A percentile compares a stretch with the other conserved stretches of the same genome.
These are phyloP conservation scores for Himalopsyche phryganea DNA, from an alignment of 1,140 invertebrate species.

Conservation along the genomic window DNA sequence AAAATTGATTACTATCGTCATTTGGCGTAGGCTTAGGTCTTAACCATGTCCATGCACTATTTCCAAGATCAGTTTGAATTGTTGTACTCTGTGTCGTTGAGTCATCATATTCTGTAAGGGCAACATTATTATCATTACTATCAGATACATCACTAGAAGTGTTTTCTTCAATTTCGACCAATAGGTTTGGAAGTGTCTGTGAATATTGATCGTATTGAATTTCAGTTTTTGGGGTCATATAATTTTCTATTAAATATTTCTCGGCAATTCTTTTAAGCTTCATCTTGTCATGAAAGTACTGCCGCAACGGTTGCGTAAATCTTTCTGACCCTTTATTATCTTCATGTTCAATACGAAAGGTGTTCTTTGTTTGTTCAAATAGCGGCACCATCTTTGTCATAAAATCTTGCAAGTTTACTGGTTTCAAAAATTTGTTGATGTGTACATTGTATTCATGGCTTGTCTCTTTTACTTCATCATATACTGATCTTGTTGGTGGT, in stretches of 20 bases:
- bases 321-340: background rate
- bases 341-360: background rate
- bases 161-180: too few relatives aligned
- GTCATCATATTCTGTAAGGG: too few relatives aligned
- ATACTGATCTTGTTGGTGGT: too few relatives aligned
- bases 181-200: too few relatives aligned
- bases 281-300: background rate
- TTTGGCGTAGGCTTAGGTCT: too few relatives aligned
- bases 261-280: slow-evolving; percentile 5
- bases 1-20: too few relatives aligned
- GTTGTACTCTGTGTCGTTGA: too few relatives aligned
- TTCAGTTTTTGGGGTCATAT: background rate
- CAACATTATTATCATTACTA: too few relatives aligned
- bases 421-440: background rate
- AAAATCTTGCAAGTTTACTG: slow-evolving; percentile 3
- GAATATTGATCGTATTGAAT: too few relatives aligned
- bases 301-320: background rate
- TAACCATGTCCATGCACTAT: too few relatives aligned
- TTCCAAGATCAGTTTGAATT: too few relatives aligned
- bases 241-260: slow-evolving; percentile 20
- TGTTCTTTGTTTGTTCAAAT: slow-evolving; percentile 1
- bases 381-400: slow-evolving; percentile 1
- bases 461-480: background rate
- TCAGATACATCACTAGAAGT: too few relatives aligned
- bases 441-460: slow-evolving; percentile 7